A percentile compares a stretch with the other conserved stretches of the same genome.
Evolutionary conservation across 2,888 invertebrate genomes (phyloP).

Genomic region (Drosophila robusta): DNA sequence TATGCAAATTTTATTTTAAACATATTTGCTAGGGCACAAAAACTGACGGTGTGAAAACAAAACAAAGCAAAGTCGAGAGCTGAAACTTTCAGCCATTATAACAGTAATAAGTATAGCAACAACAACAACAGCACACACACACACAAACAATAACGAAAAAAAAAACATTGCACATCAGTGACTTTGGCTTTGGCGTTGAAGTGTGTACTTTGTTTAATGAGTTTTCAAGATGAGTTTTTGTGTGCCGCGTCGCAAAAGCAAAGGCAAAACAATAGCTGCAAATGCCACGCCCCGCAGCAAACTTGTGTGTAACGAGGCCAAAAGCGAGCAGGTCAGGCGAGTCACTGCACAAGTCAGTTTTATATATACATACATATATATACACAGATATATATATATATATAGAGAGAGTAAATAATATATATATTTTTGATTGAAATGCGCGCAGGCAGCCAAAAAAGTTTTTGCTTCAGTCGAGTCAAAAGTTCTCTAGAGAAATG

Average conservation of each 20-base stretch:
- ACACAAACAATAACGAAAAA: slow-evolving; percentile 8
- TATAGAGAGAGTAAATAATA: slow-evolving; percentile 17
- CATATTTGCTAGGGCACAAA: slow-evolving; percentile 37
- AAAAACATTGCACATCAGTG: slow-evolving; percentile 48
- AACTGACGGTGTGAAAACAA: slow-evolving; percentile 55
- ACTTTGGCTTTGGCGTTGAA: slow-evolving; percentile 62
- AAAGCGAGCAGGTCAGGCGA: slow-evolving; percentile 34
- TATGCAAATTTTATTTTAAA: slow-evolving; percentile 66
- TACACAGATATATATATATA: slow-evolving; percentile 11
- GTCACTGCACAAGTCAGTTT: slow-evolving; percentile 12
- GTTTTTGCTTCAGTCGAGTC: slow-evolving; percentile 34
- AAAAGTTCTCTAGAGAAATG: slow-evolving; percentile 54
- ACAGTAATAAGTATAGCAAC: slow-evolving; percentile 56
- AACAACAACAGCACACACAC: slow-evolving; percentile 10
- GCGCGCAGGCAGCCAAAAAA: slow-evolving; percentile 52
- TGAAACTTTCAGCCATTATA: slow-evolving; percentile 49
- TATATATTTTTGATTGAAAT: slow-evolving; percentile 59
- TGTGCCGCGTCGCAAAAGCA: slow-evolving; percentile 33
- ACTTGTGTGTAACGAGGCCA: slow-evolving; percentile 47
- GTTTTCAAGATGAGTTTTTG: slow-evolving; percentile 77
- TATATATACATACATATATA: slow-evolving; percentile 9
- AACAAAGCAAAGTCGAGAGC: slow-evolving; percentile 49
- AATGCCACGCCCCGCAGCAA: slow-evolving; percentile 24
- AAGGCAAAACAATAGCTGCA: slow-evolving; percentile 43
- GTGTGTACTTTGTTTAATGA: slow-evolving; percentile 81